phyloP scores from a whole-genome alignment of 2,113 vertebrate genomes.

The Herpailurus yagouaroundi region DNA sequence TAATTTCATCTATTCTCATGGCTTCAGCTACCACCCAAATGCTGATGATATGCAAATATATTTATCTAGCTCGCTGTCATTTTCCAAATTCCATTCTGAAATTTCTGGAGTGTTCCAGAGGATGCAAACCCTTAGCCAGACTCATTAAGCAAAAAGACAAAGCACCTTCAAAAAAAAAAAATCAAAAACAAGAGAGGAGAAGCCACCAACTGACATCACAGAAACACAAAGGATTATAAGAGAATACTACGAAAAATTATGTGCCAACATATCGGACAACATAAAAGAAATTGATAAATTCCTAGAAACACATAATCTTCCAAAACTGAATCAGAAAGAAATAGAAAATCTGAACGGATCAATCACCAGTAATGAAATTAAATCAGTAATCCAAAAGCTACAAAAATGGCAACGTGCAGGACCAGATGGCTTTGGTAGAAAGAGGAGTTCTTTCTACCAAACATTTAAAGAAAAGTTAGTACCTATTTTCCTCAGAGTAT shows the following conservation, averaged over 20 bases:
- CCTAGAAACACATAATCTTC: neutral
- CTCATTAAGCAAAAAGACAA: neutral
- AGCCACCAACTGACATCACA: neutral
- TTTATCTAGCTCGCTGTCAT: neutral
- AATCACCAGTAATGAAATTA: neutral
- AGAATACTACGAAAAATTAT: neutral
- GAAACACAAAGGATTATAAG: neutral
- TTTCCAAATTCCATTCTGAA: slow-evolving; percentile 25
- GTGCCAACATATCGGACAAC: neutral
- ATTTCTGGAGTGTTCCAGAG: neutral
- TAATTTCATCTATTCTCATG: neutral
- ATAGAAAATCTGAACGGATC: neutral
- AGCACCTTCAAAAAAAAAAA: neutral
- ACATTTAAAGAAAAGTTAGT: neutral
- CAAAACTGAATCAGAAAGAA: neutral
- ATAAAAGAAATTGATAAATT: neutral
- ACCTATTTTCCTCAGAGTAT: neutral
- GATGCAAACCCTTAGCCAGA: neutral
- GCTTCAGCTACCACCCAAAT: neutral
- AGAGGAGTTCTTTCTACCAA: neutral
- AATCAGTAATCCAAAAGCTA: neutral
- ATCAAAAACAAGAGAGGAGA: neutral
- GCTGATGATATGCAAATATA: neutral
- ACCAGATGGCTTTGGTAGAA: neutral
- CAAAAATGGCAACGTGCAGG: neutral